A percentile compares a stretch with the other conserved stretches of the same genome.
These are phyloP conservation scores for Nemotelus pantherinus DNA, from an alignment of 2,888 invertebrate species.

Conservation along the genomic window DNA sequence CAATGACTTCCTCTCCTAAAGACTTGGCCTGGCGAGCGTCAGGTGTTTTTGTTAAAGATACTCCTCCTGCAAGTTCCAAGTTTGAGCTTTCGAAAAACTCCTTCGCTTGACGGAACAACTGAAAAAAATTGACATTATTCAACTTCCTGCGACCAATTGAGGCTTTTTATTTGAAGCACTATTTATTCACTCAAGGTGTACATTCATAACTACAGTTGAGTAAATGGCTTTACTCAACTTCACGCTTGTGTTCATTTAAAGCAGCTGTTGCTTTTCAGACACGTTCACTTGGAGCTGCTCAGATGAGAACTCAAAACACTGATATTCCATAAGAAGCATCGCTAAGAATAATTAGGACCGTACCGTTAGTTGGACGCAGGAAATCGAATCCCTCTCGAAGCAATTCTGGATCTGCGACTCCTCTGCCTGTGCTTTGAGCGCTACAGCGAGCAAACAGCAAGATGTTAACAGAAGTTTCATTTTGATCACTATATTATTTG, in stretches of 20 bases:
- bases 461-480: conserved; percentile 62
- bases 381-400: conserved; percentile 71
- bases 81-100: conserved; percentile 70
- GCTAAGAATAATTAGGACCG: conserved; percentile 52
- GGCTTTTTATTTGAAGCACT: too few species aligned
- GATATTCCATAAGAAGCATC: conserved; percentile 47
- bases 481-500: conserved; percentile 49
- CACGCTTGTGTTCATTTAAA: too few species aligned
- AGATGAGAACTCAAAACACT: too few species aligned
- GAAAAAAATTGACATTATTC: too few species aligned
- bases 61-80: conserved; percentile 68
- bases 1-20: conserved; percentile 65
- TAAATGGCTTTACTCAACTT: too few species aligned
- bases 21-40: conserved; percentile 64
- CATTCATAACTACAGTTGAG: too few species aligned
- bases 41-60: conserved; percentile 65
- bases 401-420: conserved; percentile 68
- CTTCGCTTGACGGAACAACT: conserved; percentile 69
- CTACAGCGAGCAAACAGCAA: conserved; percentile 53
- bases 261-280: too few species aligned
- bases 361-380: conserved; percentile 71
- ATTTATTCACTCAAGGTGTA: too few species aligned
- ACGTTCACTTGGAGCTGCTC: too few species aligned
- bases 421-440: conserved; percentile 50
- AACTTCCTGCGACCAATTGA: too few species aligned